Conservation (phyloP, 2,888 invertebrate species). For the Ecdyonurus torrentis region DNA sequence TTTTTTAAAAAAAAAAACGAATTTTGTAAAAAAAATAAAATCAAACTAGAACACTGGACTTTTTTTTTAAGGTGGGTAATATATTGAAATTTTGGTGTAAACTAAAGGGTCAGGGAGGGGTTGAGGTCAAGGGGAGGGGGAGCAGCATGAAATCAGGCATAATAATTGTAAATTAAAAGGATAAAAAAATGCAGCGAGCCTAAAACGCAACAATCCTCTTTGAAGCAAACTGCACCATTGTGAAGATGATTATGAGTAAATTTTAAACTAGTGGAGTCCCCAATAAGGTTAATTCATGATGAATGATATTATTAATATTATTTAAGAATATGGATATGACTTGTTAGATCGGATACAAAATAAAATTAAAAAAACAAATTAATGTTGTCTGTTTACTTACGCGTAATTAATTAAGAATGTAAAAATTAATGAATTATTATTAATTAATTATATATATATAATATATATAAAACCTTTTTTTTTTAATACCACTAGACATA, state of each 20-base stretch:
- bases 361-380: background rate
- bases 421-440: slow-evolving; percentile 13
- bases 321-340: background rate
- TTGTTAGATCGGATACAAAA: background rate
- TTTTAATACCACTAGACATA: no score
- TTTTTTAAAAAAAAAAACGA: no score
- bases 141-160: no score
- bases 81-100: no score
- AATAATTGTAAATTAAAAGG: no score
- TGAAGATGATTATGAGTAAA: slow-evolving; percentile 9
- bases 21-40: no score
- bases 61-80: no score
- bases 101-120: no score
- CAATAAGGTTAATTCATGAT: slow-evolving; percentile 10
- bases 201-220: slow-evolving; percentile 14
- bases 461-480: no score
- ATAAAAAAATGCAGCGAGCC: background rate
- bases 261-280: slow-evolving; percentile 13
- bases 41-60: no score
- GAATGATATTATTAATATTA: background rate
- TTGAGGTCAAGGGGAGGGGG: no score
- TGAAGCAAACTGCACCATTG: slow-evolving; percentile 34
- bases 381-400: background rate
- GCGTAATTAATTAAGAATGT: slow-evolving; percentile 7
- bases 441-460: no score